Percentiles rank a stretch among this genome's conserved stretches.
Evolutionary conservation across 92 coral and sea anemone species (phyloP).

Genomic region (Palythoa heliodiscus): DNA sequence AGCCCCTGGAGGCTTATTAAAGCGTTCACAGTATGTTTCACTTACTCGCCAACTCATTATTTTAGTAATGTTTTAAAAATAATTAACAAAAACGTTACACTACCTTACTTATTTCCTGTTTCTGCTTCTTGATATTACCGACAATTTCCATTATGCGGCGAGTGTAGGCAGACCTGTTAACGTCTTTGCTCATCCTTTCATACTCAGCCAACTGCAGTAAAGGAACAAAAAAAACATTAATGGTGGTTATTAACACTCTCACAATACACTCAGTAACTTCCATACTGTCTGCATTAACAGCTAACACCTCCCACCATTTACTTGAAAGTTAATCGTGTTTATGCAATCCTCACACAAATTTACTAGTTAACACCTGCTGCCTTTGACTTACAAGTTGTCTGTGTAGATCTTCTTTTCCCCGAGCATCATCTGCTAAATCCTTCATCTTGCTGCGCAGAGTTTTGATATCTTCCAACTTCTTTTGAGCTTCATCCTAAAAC

Average conservation of each 20-base stretch:
- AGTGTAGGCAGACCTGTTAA: slow-evolving; percentile 94
- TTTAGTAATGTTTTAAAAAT: too few species aligned
- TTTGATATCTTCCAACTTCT: slow-evolving; percentile 90
- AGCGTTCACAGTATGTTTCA: too few species aligned
- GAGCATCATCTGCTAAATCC: slow-evolving; percentile 92
- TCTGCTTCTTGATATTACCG: slow-evolving; percentile 96
- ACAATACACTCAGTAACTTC: background rate
- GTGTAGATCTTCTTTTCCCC: slow-evolving; percentile 90
- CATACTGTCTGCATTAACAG: background rate
- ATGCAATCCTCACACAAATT: background rate
- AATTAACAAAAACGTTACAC: too few species aligned
- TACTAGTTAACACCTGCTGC: background rate
- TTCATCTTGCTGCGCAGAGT: slow-evolving; percentile 91
- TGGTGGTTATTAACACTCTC: background rate
- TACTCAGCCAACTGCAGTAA: slow-evolving; percentile 78
- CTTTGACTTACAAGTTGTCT: slow-evolving; percentile 78
- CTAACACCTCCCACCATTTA: background rate
- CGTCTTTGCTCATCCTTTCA: slow-evolving; percentile 93
- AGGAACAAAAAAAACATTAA: background rate
- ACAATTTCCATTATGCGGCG: slow-evolving; percentile 95
- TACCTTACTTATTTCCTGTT: slow-evolving; percentile 86
- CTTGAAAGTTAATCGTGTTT: background rate
- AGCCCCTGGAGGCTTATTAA: too few species aligned
- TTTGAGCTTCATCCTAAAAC: slow-evolving; percentile 89
- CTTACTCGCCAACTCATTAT: too few species aligned